These are phyloP conservation scores for Teleogryllus occipitalis DNA, from an alignment of 1,140 invertebrate species.

Conservation along the genomic window DNA sequence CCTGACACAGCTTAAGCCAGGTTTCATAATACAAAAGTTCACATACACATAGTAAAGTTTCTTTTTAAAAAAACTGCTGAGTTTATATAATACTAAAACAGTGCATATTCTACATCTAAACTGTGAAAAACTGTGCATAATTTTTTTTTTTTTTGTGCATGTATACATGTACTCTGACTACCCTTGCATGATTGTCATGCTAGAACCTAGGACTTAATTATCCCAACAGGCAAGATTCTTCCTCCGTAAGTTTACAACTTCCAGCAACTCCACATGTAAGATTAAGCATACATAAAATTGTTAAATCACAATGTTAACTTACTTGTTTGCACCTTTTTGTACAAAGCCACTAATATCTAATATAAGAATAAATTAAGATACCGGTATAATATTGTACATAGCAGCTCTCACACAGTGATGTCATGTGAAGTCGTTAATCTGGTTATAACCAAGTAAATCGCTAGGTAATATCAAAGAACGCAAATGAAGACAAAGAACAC, in stretches of 20 bases:
- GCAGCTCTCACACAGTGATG: background rate
- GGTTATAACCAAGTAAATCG: background rate
- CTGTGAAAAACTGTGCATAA: background rate
- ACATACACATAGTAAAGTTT: too few relatives aligned
- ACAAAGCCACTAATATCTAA: constrained; percentile 1
- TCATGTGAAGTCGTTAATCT: background rate
- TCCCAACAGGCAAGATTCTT: background rate
- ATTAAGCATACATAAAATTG: background rate
- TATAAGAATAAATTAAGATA: background rate
- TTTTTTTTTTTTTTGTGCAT: background rate
- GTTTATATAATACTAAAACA: background rate
- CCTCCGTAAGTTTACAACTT: background rate
- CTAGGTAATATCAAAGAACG: background rate
- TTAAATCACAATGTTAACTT: background rate
- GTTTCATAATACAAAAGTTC: too few relatives aligned
- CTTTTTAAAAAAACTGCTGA: too few relatives aligned
- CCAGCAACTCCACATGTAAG: background rate
- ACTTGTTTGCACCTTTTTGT: background rate
- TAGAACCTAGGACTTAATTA: background rate
- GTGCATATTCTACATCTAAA: background rate
- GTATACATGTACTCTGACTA: background rate
- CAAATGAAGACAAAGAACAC: background rate
- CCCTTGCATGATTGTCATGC: background rate
- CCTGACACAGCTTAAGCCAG: too few relatives aligned
- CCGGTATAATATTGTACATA: background rate